These are phyloP conservation scores for Lasius platythorax DNA, from an alignment of 2,888 invertebrate genomes.

Conservation along the genomic window DNA sequence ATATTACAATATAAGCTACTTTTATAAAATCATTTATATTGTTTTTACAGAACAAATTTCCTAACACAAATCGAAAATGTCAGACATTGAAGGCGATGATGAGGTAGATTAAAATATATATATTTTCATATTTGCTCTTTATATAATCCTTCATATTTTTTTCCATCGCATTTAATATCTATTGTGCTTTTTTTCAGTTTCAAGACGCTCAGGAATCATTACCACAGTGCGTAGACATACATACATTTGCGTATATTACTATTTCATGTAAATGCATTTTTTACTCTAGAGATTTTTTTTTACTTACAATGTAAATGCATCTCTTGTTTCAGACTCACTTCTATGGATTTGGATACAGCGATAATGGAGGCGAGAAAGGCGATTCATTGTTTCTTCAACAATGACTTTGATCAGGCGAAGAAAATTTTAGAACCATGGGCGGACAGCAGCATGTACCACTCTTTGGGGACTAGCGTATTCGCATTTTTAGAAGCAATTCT, in stretches of 20 bases:
- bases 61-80: constrained; percentile 75
- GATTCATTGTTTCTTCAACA: constrained; percentile 96
- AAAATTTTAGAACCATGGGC: constrained; percentile 93
- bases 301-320: neutral
- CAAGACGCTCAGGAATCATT: constrained; percentile 87
- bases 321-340: constrained; percentile 79
- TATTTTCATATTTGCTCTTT: neutral
- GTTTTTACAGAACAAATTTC: constrained; percentile 10
- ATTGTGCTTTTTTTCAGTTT: constrained; percentile 85
- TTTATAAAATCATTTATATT: constrained; percentile 13
- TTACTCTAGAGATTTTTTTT: neutral
- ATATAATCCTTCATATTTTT: neutral
- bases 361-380: constrained; percentile 93
- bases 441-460: constrained; percentile 95
- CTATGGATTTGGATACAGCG: constrained; percentile 90
- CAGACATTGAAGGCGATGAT: constrained; percentile 83
- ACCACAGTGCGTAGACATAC: constrained; percentile 84
- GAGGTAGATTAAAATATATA: constrained; percentile 76
- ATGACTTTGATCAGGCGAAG: constrained; percentile 94
- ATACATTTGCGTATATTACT: neutral
- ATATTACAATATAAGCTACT: constrained; percentile 8
- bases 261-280: neutral
- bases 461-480: constrained; percentile 95
- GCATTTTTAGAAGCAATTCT: constrained; percentile 96
- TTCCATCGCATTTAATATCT: neutral